These are phyloP conservation scores for Apogon hyalosoma DNA, from an alignment of 2,797 vertebrate species.

Conservation along the genomic window DNA sequence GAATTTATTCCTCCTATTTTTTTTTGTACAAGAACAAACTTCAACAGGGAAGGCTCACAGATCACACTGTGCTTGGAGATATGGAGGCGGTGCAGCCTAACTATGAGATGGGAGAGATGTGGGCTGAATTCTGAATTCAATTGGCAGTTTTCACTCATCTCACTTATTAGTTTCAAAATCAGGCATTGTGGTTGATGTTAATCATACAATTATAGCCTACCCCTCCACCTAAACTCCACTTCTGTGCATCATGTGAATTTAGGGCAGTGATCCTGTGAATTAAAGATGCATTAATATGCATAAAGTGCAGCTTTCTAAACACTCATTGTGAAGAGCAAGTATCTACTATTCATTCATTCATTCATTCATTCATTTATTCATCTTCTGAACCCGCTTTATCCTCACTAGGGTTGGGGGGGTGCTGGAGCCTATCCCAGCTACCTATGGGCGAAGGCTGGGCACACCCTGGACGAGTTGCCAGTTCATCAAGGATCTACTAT, in stretches of 20 bases:
- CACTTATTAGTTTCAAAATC: slow-evolving; percentile 15
- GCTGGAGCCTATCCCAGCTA: too few species aligned
- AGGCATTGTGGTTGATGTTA: slow-evolving; percentile 7
- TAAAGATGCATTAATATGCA: not conserved
- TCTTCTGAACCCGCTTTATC: too few species aligned
- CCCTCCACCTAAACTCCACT: not conserved
- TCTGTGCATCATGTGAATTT: slow-evolving; percentile 1
- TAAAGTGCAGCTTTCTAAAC: too few species aligned
- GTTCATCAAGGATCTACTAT: not conserved
- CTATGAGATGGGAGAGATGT: slow-evolving; percentile 35
- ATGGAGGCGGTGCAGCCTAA: slow-evolving; percentile 31
- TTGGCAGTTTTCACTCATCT: slow-evolving; percentile 23
- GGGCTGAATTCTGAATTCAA: slow-evolving; percentile 34
- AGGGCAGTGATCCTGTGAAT: not conserved
- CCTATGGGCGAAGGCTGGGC: too few species aligned
- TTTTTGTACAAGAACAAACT: slow-evolving; percentile 11
- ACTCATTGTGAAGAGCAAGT: too few species aligned
- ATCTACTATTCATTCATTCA: too few species aligned
- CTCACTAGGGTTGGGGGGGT: too few species aligned
- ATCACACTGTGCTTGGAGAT: slow-evolving; percentile 30
- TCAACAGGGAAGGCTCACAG: slow-evolving; percentile 19
- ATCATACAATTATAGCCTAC: not conserved
- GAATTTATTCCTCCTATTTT: not conserved
- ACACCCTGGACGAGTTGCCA: too few species aligned
- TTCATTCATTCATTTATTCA: too few species aligned